These are phyloP conservation scores for Melipona quadrifasciata DNA, from an alignment of 1,140 invertebrate genomes.

Conservation along the genomic window DNA sequence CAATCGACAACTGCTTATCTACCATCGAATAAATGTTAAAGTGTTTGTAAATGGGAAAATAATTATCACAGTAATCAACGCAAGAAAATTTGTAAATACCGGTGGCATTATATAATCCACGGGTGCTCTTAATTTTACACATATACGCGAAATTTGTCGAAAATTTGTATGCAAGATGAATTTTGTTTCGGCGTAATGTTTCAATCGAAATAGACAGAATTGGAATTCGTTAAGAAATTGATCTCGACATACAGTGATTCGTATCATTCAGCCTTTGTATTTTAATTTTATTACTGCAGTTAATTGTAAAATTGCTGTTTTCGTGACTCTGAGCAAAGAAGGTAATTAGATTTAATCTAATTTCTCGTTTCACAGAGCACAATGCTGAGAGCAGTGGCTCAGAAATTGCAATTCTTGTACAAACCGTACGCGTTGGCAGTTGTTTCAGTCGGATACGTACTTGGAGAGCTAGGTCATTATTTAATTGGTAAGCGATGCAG, in stretches of 20 bases:
- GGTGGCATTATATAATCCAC: conserved; percentile 26
- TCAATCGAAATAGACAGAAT: background rate
- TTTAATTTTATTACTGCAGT: background rate
- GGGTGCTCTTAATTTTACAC: too few relatives aligned
- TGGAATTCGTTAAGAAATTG: background rate
- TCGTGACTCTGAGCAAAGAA: background rate
- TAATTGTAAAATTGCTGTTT: background rate
- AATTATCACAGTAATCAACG: conserved; percentile 6
- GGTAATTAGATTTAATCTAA: background rate
- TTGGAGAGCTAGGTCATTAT: conserved; percentile 93
- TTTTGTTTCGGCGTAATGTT: too few relatives aligned
- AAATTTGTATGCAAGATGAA: too few relatives aligned
- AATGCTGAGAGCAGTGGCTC: conserved; percentile 77
- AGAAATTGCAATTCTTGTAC: conserved; percentile 87
- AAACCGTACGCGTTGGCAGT: conserved; percentile 89
- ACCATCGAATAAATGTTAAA: conserved; percentile 11
- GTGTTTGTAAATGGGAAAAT: background rate
- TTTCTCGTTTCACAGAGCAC: conserved; percentile 56
- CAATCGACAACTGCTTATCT: background rate
- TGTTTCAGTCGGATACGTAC: conserved; percentile 90
- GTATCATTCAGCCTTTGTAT: background rate
- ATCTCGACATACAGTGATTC: background rate
- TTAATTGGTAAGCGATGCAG: conserved; percentile 85
- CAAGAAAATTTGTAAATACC: background rate
- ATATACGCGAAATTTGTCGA: background rate